phyloP scores from a whole-genome alignment of 2,797 vertebrate genomes.

The Semotilus atromaculatus region DNA sequence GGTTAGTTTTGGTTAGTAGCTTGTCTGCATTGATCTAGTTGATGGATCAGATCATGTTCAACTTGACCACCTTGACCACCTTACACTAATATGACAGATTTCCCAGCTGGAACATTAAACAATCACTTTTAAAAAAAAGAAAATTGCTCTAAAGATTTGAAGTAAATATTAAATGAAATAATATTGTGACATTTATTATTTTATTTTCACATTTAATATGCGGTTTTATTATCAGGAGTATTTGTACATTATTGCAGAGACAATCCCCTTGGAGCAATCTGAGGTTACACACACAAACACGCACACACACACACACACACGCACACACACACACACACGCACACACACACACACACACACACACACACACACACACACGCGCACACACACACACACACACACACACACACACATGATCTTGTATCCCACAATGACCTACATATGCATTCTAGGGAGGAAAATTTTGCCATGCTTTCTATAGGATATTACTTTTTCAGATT shows the following conservation, averaged over 20 bases:
- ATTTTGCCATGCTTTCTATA: not conserved
- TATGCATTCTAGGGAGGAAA: slow-evolving; percentile 20
- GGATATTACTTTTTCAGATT: not conserved
- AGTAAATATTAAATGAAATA: not conserved
- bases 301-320: not conserved
- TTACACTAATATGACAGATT: not conserved
- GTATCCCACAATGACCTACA: slow-evolving; percentile 22
- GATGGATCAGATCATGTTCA: not conserved
- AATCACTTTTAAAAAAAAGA: not conserved
- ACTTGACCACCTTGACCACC: too few species aligned
- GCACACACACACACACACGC: not conserved
- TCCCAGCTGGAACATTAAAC: not conserved
- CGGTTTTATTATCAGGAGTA: not conserved
- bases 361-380: not conserved
- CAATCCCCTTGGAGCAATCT: slow-evolving; percentile 3
- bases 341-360: not conserved
- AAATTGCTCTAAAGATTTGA: not conserved
- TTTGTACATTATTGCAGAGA: slow-evolving; percentile 3
- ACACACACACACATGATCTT: not conserved
- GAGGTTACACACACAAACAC: not conserved
- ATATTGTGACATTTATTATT: too few species aligned
- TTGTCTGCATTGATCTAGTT: not conserved
- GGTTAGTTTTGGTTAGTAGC: not conserved
- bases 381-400: not conserved
- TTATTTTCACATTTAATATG: not conserved